Percentiles rank a stretch among this genome's conserved stretches.
Evolutionary conservation across 2,113 vertebrate species (phyloP).

Genomic region (Scomber japonicus): DNA sequence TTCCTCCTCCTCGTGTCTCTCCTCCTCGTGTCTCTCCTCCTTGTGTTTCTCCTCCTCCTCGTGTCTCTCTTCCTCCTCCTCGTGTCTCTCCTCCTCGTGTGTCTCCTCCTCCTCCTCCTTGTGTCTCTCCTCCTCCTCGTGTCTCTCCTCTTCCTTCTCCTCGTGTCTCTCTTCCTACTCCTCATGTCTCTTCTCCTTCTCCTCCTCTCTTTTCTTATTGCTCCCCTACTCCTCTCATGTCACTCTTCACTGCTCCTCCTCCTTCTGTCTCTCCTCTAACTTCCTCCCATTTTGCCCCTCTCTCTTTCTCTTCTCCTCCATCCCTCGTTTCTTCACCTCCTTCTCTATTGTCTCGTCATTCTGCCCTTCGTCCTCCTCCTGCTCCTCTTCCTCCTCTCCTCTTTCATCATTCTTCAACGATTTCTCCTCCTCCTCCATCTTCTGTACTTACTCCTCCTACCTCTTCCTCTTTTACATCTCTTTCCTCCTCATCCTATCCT

Average conservation of each 20-base stretch:
- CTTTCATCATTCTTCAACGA: neutral
- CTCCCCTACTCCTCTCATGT: neutral
- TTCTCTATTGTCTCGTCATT: neutral
- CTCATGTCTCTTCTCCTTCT: neutral
- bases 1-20: neutral
- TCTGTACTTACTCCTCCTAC: neutral
- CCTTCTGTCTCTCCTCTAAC: neutral
- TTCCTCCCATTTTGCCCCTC: neutral
- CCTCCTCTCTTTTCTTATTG: neutral
- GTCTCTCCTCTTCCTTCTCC: neutral
- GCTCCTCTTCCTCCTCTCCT: neutral
- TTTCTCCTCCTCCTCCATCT: neutral
- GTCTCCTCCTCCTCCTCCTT: neutral
- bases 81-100: neutral
- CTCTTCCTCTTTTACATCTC: neutral
- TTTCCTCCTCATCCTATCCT: neutral
- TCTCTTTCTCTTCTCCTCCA: neutral
- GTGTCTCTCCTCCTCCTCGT: neutral
- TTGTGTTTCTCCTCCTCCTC: neutral
- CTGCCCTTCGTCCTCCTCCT: neutral
- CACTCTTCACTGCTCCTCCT: no score
- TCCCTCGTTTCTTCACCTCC: neutral
- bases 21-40: neutral
- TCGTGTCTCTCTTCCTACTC: neutral
- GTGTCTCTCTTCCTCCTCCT: neutral